These are phyloP conservation scores for Orycteropus afer DNA, from an alignment of 2,113 vertebrate species.

Conservation along the genomic window DNA sequence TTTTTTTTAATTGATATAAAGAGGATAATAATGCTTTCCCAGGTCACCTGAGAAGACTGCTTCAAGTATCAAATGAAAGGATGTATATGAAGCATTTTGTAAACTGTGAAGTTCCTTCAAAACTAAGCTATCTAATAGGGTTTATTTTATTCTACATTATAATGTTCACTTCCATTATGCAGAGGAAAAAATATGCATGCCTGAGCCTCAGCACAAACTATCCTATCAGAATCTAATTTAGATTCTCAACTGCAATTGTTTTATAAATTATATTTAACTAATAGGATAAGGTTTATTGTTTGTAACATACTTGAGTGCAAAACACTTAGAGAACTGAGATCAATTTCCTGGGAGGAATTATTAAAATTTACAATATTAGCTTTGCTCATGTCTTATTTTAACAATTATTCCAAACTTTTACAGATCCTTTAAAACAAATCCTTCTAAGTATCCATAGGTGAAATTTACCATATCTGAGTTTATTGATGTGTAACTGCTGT, in stretches of 20 bases:
- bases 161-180: constrained; percentile 20
- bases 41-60: not conserved
- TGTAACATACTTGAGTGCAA: not conserved
- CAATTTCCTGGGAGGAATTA: not conserved
- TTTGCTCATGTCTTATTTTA: constrained; percentile 27
- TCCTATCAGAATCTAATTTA: constrained; percentile 29
- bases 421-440: constrained; percentile 28
- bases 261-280: not conserved
- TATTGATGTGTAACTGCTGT: not conserved
- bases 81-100: not conserved
- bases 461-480: constrained; percentile 37
- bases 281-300: not conserved
- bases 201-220: not conserved
- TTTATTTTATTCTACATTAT: constrained; percentile 8
- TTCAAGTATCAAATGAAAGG: constrained; percentile 34
- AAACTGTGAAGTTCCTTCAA: constrained; percentile 26
- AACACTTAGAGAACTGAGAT: constrained; percentile 13
- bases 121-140: constrained; percentile 1
- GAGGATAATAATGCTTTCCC: not conserved
- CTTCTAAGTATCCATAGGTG: not conserved
- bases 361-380: constrained; percentile 21
- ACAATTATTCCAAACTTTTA: constrained; percentile 44
- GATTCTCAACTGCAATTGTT: not conserved
- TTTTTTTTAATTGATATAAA: not conserved
- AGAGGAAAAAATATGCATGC: constrained; percentile 5